Conservation (phyloP, 2,888 invertebrate species). For the Agrilus biguttatus region DNA sequence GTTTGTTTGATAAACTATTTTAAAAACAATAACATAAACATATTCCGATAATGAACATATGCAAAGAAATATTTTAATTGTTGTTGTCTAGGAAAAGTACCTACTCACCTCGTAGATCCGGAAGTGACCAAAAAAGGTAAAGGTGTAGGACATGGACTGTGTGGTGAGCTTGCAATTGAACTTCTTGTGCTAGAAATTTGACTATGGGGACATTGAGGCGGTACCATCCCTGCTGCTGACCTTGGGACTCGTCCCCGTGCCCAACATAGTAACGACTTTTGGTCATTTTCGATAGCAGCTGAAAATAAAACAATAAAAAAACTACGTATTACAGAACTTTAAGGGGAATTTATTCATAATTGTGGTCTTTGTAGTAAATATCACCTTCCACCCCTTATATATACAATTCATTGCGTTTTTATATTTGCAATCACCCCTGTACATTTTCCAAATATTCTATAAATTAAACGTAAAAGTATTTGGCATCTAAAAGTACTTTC, state of each 20-base stretch:
- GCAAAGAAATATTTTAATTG: not conserved
- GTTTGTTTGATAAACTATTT: too few relatives aligned
- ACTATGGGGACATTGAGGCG: conserved; percentile 60
- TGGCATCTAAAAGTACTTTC: too few relatives aligned
- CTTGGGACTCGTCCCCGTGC: conserved; percentile 27
- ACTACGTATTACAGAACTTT: too few relatives aligned
- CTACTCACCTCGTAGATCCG: conserved; percentile 55
- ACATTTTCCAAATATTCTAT: too few relatives aligned
- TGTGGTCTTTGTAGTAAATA: too few relatives aligned
- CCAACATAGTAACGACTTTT: conserved; percentile 25
- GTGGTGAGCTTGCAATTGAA: conserved; percentile 49
- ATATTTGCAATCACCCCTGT: too few relatives aligned
- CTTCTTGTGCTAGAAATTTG: conserved; percentile 51
- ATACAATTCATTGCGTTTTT: too few relatives aligned
- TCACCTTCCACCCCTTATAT: too few relatives aligned
- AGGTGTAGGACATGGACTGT: conserved; percentile 59
- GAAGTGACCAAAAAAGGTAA: conserved; percentile 61
- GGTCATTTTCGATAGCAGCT: conserved; percentile 29
- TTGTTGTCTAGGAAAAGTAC: conserved; percentile 10
- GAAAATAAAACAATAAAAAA: conserved; percentile 10
- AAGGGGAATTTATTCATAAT: too few relatives aligned
- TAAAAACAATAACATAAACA: too few relatives aligned
- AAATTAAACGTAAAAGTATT: too few relatives aligned
- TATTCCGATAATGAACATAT: too few relatives aligned
- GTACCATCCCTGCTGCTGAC: conserved; percentile 30